Evolutionary conservation across 37 sponge, comb jelly and placozoan genomes (phyloP), one percentile per base, ranked within the genome.

Genomic region (Ianthella basta): DNA sequence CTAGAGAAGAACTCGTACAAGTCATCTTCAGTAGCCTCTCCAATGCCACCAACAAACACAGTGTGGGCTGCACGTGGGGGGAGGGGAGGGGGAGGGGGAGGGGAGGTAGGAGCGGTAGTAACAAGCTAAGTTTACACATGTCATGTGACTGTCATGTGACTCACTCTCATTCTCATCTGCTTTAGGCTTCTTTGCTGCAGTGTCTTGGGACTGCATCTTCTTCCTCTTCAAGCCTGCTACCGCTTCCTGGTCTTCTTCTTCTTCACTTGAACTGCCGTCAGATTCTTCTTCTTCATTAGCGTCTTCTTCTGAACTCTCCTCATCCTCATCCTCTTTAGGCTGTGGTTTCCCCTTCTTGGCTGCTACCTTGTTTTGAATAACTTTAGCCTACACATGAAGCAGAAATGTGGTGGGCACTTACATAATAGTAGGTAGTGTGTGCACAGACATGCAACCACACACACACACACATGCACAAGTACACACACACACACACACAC

Each of bases 211-310:
- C 4, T 27, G 36, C 15, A 4, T 35, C 5, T 35, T 35, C 72
- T 70, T 27, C 30, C 72, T 70, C 72, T 70, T 70, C 35, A 70
- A 21, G 21, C 72, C 72, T 3, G 15, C 72, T 3, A 33, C 72
- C 5, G 72, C 72, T 12, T 70, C 72, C 30, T 70, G 72, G 37
- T 70, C 72, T 4, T 70, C 72, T 4, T 70, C 72, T 27, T 70
- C 72, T 3, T 70, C 37, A 35, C 37, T 34, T 33, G n/a, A 25
- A 70, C 72, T 70, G 37, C 20, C 32, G 4, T 10, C 13, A 10
- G 64, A 61, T 5, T 12, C 29, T 4, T 29, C 64, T 5, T 27
- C 29, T 12, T 61, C 64, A 4, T 61, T 10, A 44, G 3, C 50
- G 8, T 44, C 6, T 8, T 44, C 6, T 44, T 44, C 50, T 44